phyloP scores from a whole-genome alignment of 2,113 vertebrate species.

The Dipodomys merriami region DNA sequence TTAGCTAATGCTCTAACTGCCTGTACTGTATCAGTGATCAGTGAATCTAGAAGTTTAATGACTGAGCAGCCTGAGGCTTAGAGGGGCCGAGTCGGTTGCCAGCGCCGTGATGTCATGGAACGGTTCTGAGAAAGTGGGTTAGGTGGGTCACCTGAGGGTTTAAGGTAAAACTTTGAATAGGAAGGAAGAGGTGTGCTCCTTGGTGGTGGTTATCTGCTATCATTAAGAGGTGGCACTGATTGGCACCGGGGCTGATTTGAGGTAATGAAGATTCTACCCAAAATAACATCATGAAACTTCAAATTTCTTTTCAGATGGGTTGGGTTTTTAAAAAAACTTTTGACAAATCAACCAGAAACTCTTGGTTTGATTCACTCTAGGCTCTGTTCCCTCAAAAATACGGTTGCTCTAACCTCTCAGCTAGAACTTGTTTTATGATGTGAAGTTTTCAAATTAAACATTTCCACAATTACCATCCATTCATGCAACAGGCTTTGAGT shows the following conservation, averaged over 20 bases:
- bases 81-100: neutral
- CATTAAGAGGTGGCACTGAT: neutral
- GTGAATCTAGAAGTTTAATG: neutral
- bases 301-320: neutral
- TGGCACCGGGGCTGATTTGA: neutral
- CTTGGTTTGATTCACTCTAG: neutral
- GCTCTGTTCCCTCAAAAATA: neutral
- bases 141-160: conserved; percentile 19
- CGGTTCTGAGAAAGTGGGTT: conserved; percentile 63
- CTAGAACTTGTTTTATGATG: neutral
- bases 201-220: neutral
- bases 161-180: conserved; percentile 37
- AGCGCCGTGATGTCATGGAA: neutral
- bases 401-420: neutral
- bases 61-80: neutral
- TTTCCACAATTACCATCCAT: neutral
- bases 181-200: neutral
- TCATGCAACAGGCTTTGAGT: neutral
- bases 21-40: neutral
- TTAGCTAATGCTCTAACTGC: too few relatives aligned
- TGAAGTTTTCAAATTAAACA: conserved; percentile 15
- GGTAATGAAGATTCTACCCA: neutral
- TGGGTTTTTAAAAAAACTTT: neutral
- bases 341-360: conserved; percentile 13
- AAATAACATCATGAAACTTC: neutral